A percentile compares a stretch with the other conserved stretches of the same genome.
Evolutionary conservation across 2,888 invertebrate genomes (phyloP).

Genomic region (Idaea aversata): DNA sequence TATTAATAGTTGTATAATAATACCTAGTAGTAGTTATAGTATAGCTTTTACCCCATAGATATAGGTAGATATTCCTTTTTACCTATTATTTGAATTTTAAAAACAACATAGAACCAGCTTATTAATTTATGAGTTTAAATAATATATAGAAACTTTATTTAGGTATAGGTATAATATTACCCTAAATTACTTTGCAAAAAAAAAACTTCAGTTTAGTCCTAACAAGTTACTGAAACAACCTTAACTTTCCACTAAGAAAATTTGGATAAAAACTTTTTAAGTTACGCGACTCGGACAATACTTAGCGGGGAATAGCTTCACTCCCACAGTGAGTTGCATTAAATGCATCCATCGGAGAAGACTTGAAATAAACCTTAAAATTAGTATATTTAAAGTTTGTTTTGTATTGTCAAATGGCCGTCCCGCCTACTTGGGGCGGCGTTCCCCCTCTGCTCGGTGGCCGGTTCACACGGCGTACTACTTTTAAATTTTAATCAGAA

Average conservation of each 20-base stretch:
- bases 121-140: no score
- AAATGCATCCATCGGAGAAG: slow-evolving; percentile 47
- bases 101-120: no score
- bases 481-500: slow-evolving; percentile 78
- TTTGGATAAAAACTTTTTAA: slow-evolving; percentile 54
- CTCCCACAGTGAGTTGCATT: slow-evolving; percentile 64
- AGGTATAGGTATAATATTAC: no score
- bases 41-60: no score
- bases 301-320: slow-evolving; percentile 67
- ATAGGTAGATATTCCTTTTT: no score
- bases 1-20: no score
- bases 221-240: slow-evolving; percentile 15
- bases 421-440: slow-evolving; percentile 77
- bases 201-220: slow-evolving; percentile 6
- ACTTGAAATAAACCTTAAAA: slow-evolving; percentile 30
- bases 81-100: no score
- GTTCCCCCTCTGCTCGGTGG: slow-evolving; percentile 61
- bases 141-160: no score
- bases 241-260: slow-evolving; percentile 18
- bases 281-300: slow-evolving; percentile 61
- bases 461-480: slow-evolving; percentile 67
- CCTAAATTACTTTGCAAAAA: neutral
- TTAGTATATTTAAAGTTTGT: slow-evolving; percentile 26
- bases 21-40: no score
- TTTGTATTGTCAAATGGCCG: slow-evolving; percentile 37